Conservation (phyloP, 2,888 invertebrate species). For the Chrysolina americana region DNA sequence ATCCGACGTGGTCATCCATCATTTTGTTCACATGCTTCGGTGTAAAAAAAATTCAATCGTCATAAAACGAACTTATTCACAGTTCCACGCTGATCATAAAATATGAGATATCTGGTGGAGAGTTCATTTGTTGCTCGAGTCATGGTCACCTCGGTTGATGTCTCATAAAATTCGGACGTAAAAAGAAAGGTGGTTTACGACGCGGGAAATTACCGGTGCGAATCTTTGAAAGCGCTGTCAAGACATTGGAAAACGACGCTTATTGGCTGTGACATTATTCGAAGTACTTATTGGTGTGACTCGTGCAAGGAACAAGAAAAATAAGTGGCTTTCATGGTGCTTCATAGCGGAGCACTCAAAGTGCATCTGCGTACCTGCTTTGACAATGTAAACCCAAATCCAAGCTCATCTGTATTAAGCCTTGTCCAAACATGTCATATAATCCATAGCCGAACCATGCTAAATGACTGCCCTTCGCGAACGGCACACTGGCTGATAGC, state of each 20-base stretch:
- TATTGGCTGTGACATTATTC: neutral
- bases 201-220: neutral
- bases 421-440: too few relatives aligned
- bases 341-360: too few relatives aligned
- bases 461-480: too few relatives aligned
- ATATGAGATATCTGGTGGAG: neutral
- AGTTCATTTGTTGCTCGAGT: slow-evolving; percentile 1
- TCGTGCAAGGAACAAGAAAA: too few relatives aligned
- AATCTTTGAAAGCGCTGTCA: neutral
- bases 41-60: neutral
- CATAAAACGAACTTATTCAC: neutral
- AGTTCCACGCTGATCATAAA: neutral
- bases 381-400: too few relatives aligned
- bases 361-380: too few relatives aligned
- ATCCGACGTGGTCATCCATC: too few relatives aligned
- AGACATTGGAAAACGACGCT: neutral
- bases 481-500: too few relatives aligned
- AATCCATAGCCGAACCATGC: too few relatives aligned
- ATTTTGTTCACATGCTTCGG: too few relatives aligned
- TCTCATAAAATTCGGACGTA: neutral
- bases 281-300: neutral
- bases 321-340: too few relatives aligned
- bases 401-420: too few relatives aligned
- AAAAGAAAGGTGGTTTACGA: neutral
- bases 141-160: neutral